These are phyloP conservation scores for Centropus bengalensis DNA, from an alignment of 2,113 vertebrate genomes.

Conservation along the genomic window DNA sequence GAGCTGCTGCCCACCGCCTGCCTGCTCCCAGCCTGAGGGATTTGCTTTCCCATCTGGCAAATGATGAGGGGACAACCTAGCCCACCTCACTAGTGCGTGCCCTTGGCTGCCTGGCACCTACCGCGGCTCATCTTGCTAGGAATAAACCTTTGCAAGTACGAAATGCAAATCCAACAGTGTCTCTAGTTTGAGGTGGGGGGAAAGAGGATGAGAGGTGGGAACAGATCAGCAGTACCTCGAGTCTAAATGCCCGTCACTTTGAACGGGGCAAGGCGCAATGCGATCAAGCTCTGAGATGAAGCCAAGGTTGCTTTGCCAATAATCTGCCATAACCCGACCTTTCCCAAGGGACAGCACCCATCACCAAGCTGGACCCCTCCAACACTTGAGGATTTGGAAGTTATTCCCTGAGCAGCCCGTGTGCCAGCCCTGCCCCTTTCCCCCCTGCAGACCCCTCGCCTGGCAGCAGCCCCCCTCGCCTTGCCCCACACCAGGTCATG, in stretches of 20 bases:
- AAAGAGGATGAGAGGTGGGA: background rate
- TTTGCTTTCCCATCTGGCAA: accelerated
- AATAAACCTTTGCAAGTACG: accelerated
- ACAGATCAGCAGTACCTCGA: accelerated
- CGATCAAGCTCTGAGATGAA: accelerated
- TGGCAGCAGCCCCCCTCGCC: too few species aligned
- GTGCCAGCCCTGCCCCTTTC: too few species aligned
- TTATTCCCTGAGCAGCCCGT: background rate
- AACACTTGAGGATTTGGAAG: background rate
- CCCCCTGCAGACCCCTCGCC: too few species aligned
- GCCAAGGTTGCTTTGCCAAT: background rate
- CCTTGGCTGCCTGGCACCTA: background rate
- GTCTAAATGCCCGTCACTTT: accelerated
- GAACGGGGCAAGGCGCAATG: background rate
- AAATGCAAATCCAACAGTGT: accelerated
- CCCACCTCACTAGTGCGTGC: accelerated
- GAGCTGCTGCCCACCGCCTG: background rate
- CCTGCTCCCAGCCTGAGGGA: background rate
- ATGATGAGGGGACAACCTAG: background rate
- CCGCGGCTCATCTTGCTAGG: accelerated
- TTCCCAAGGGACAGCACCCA: background rate
- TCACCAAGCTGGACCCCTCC: background rate
- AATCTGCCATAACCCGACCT: background rate
- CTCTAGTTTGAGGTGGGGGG: background rate
- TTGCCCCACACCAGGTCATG: too few species aligned